Percentiles rank a stretch among this genome's conserved stretches.
Conservation (phyloP, 2,113 vertebrate species). For the Struthio camelus region DNA sequence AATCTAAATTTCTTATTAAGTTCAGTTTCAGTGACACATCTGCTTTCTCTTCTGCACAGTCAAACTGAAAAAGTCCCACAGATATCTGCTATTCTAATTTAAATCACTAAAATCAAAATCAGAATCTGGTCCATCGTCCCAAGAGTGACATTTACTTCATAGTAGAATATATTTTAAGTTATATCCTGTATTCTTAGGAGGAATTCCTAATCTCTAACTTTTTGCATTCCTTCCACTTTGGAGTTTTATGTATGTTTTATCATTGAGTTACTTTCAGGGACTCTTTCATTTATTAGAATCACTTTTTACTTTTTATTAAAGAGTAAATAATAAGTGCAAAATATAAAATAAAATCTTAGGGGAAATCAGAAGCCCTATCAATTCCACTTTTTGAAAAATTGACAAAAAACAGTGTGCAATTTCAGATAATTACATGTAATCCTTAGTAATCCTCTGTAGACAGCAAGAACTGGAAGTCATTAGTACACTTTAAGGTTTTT, state of each 20-base stretch:
- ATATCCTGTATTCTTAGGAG: neutral
- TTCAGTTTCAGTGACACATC: neutral
- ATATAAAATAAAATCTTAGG: slow-evolving; percentile 8
- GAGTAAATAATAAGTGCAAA: neutral
- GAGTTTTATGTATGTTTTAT: neutral
- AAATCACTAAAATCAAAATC: neutral
- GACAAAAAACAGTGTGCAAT: slow-evolving; percentile 42
- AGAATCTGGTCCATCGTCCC: neutral
- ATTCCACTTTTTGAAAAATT: slow-evolving; percentile 39
- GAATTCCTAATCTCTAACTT: neutral
- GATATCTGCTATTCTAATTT: neutral
- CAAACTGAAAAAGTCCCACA: neutral
- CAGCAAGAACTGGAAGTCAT: slow-evolving; percentile 41
- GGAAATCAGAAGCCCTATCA: slow-evolving; percentile 49
- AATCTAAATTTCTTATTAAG: neutral
- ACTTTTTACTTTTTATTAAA: neutral
- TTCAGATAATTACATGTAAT: slow-evolving; percentile 74
- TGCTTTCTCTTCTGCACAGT: neutral
- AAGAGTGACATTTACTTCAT: neutral
- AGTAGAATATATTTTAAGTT: neutral
- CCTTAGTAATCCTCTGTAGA: slow-evolving; percentile 56
- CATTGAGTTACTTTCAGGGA: neutral
- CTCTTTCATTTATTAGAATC: neutral
- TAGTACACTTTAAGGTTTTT: slow-evolving; percentile 38
- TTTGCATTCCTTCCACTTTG: neutral